These are phyloP conservation scores for Pygocentrus nattereri DNA, from an alignment of 2,797 vertebrate species.

Conservation along the genomic window DNA sequence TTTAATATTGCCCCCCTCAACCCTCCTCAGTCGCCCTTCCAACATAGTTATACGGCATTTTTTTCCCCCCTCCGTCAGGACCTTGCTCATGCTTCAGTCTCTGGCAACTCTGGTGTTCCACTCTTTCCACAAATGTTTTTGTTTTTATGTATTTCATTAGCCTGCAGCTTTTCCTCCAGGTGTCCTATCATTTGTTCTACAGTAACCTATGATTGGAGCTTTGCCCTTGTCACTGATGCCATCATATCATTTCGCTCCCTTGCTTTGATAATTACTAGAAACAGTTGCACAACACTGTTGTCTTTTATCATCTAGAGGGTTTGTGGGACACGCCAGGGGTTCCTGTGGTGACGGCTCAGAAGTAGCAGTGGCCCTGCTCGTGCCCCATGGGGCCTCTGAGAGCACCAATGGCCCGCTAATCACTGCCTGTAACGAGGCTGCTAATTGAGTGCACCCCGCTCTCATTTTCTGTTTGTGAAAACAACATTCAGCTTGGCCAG, in stretches of 20 bases:
- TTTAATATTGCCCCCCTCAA: slow-evolving; percentile 81
- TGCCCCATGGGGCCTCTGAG: slow-evolving; percentile 54
- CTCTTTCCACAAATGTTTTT: slow-evolving; percentile 17
- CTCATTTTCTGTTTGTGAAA: slow-evolving; percentile 49
- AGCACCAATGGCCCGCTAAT: slow-evolving; percentile 56
- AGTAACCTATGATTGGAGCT: slow-evolving; percentile 9
- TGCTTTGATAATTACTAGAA: slow-evolving; percentile 60
- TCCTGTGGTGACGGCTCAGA: slow-evolving; percentile 37
- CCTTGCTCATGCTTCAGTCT: slow-evolving; percentile 4
- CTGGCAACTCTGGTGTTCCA: neutral
- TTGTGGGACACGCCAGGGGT: slow-evolving; percentile 57
- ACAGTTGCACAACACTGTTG: slow-evolving; percentile 55
- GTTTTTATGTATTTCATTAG: slow-evolving; percentile 17
- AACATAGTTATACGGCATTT: slow-evolving; percentile 39
- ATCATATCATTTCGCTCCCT: slow-evolving; percentile 52
- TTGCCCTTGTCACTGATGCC: slow-evolving; percentile 32
- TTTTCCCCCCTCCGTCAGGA: neutral
- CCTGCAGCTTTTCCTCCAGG: neutral
- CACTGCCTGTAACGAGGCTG: slow-evolving; percentile 55
- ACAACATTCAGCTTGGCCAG: slow-evolving; percentile 44
- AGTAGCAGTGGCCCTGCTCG: slow-evolving; percentile 43
- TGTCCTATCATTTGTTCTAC: slow-evolving; percentile 33
- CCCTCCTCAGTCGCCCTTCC: slow-evolving; percentile 34
- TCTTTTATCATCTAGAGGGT: slow-evolving; percentile 58
- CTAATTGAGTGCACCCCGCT: slow-evolving; percentile 52